Percentiles rank a stretch among this genome's conserved stretches.
Conservation (phyloP, 2,113 vertebrate species). For the Ranitomeya imitator region DNA sequence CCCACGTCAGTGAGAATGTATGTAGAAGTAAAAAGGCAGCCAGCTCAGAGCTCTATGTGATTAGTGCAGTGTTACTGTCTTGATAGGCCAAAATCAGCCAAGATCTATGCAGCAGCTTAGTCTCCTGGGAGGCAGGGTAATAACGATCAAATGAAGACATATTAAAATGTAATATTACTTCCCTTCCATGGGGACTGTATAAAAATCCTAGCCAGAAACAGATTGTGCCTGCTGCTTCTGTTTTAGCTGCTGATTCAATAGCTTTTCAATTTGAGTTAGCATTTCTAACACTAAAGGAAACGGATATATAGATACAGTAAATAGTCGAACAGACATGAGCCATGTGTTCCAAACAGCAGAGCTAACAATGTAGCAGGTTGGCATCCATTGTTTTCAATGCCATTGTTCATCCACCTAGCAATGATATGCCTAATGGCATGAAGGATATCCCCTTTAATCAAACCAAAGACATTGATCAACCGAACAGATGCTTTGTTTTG, state of each 20-base stretch:
- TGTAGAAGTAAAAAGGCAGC: conserved; percentile 64
- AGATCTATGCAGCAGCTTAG: conserved; percentile 62
- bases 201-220: conserved; percentile 68
- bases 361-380: not conserved
- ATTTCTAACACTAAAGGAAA: conserved; percentile 55
- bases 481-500: not conserved
- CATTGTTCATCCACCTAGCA: not conserved
- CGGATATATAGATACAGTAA: conserved; percentile 5
- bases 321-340: not conserved
- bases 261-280: conserved; percentile 62
- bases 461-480: not conserved
- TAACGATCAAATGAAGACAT: conserved; percentile 69
- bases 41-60: conserved; percentile 68
- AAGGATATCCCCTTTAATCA: not conserved
- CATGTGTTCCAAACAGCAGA: not conserved
- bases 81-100: conserved; percentile 64
- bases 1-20: conserved; percentile 64
- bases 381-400: not conserved
- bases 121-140: conserved; percentile 66
- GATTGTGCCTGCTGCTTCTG: conserved; percentile 63
- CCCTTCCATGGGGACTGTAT: conserved; percentile 64
- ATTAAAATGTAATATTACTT: conserved; percentile 70
- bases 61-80: conserved; percentile 66
- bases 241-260: conserved; percentile 60
- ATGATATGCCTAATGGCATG: not conserved